Evolutionary conservation across 2,113 vertebrate genomes (phyloP), one percentile per base, ranked within the genome.

Genomic region (Antechinus stuartii): DNA sequence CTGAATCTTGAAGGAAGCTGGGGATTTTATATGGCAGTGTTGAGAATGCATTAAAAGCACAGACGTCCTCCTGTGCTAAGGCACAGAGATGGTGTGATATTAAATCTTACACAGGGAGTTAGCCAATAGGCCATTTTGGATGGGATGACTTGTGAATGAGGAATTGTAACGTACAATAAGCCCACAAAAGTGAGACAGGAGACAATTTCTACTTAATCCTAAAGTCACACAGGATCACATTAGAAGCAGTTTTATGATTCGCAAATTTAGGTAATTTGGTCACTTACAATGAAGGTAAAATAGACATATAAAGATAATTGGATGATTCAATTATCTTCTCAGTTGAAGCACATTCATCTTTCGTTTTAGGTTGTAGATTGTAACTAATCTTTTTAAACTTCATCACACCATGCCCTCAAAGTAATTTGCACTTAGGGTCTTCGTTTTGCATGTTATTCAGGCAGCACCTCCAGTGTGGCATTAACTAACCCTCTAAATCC

Each of bases 401-500:
- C 54, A 91, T 0, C 92, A 94, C 89, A 92, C n/a, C 84, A 90
- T 47, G 42, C 91, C 93, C 16, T 92, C 53, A 95, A 0, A 91
- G 27, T 53, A 91, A n/a, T 24, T 16, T 57, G 90, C 92, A 89
- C 92, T 92, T 84, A 95, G 92, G 90, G 54, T 10, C 91, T 96
- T 93, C 35, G 55, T 92, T 90, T 55, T 89, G 91, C 5, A 30
- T n/a, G 26, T 90, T 91, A 92, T 90, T 91, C 46, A 57, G n/a
- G n/a, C 8, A 84, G 52, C 76, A 57, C 52, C 61, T 95, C 25
- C 2, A 68, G n/a, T 91, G 46, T 90, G 61, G 68, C 84, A 92
- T 95, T 93, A n/a, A 76, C 61, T 97, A 91, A 91, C 61, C 89
- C 94, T 97, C 50, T 49, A 90, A 57, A 4, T 30, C 2, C 7